Conservation (phyloP, 2,888 invertebrate species). For the Galeopsomyia nigrocyanea region DNA sequence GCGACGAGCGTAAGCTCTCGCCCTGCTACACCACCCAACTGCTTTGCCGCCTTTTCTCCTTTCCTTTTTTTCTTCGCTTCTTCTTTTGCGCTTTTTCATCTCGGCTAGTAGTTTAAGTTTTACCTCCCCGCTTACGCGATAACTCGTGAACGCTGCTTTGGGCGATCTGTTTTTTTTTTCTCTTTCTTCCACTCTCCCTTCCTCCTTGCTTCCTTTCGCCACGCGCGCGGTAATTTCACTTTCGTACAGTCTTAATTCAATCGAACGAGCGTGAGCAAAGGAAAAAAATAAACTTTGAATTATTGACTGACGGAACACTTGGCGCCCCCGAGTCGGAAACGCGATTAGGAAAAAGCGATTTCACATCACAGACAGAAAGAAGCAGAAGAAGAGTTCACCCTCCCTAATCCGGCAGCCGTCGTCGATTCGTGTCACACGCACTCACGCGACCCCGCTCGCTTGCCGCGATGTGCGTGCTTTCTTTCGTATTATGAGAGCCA, state of each 20-base stretch:
- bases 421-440: conserved; percentile 12
- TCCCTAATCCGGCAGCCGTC: conserved; percentile 7
- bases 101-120: conserved; percentile 54
- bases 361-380: neutral
- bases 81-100: conserved; percentile 35
- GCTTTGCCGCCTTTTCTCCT: conserved; percentile 38
- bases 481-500: neutral
- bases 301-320: no score
- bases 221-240: conserved; percentile 27
- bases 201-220: neutral
- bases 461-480: neutral
- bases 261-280: no score
- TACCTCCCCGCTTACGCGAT: conserved; percentile 42
- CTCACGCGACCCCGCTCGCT: neutral
- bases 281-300: no score
- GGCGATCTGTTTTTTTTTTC: conserved; percentile 6
- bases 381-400: neutral
- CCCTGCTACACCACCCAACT: conserved; percentile 34
- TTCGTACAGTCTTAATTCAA: neutral
- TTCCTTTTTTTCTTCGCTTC: conserved; percentile 23
- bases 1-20: conserved; percentile 8
- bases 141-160: conserved; percentile 29
- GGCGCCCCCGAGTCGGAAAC: no score
- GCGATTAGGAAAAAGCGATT: conserved; percentile 2
- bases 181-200: neutral